Conservation (phyloP, 1,140 invertebrate species). For the Drosophila grimshawi region DNA sequence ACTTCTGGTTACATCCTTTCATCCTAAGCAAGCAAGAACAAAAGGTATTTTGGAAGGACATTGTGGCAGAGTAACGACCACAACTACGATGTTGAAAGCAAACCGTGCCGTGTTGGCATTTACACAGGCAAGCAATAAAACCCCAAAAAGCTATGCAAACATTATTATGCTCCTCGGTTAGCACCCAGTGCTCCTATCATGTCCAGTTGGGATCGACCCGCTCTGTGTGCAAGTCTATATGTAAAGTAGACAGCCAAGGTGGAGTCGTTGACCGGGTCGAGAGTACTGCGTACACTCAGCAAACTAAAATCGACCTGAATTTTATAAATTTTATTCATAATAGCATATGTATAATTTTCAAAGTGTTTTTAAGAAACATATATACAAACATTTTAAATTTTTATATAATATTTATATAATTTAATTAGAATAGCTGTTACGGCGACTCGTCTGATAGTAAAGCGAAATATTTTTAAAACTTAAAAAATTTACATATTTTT, state of each 20-base stretch:
- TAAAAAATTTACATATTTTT: too few relatives aligned
- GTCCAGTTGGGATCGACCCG: constrained; percentile 4
- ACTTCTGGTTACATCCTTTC: neutral
- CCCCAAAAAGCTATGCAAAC: constrained; percentile 79
- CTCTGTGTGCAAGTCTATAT: constrained; percentile 17
- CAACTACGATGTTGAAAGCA: constrained; percentile 37
- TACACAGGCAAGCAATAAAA: constrained; percentile 75
- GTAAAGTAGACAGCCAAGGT: constrained; percentile 44
- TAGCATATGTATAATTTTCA: too few relatives aligned
- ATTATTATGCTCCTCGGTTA: constrained; percentile 65
- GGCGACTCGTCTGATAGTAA: too few relatives aligned
- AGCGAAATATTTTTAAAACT: too few relatives aligned
- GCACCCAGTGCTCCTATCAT: constrained; percentile 1
- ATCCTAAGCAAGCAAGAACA: constrained; percentile 22
- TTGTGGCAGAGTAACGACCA: constrained; percentile 37
- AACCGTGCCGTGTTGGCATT: constrained; percentile 67
- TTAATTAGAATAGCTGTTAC: too few relatives aligned
- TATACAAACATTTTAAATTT: too few relatives aligned
- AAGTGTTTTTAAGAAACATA: too few relatives aligned
- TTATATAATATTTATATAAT: too few relatives aligned
- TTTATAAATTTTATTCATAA: too few relatives aligned
- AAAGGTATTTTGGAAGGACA: constrained; percentile 44
- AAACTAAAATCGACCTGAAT: too few relatives aligned
- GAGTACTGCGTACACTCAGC: too few relatives aligned
- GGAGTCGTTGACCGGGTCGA: constrained; percentile 20